Evolutionary conservation across 2,113 vertebrate genomes (phyloP).

Genomic region (Platanista minor): DNA sequence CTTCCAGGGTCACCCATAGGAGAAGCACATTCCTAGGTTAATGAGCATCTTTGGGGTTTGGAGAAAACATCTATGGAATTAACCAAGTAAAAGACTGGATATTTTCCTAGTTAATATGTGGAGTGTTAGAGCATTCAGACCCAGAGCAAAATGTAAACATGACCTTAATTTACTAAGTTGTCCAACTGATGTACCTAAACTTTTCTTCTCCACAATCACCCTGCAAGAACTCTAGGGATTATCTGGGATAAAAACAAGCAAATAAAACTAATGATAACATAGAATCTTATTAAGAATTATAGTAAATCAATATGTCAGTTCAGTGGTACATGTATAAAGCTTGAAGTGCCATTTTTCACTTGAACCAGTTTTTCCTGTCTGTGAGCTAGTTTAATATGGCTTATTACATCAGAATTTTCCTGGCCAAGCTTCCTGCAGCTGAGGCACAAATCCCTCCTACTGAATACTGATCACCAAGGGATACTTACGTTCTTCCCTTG

Average conservation of each 20-base stretch:
- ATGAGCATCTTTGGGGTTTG: background rate
- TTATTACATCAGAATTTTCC: background rate
- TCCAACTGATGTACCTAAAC: background rate
- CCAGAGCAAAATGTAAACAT: background rate
- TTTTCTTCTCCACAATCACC: background rate
- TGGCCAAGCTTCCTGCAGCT: background rate
- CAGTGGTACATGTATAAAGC: background rate
- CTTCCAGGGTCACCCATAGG: background rate
- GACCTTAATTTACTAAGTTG: background rate
- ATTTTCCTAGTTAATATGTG: background rate
- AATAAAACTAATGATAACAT: background rate
- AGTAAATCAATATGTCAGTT: background rate
- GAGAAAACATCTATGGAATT: background rate
- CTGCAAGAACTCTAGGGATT: background rate
- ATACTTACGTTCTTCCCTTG: background rate
- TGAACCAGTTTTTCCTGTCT: background rate
- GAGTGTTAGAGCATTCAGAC: background rate
- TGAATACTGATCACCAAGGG: background rate
- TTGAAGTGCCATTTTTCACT: background rate
- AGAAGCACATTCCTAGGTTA: background rate
- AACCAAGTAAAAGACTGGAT: background rate
- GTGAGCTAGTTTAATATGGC: background rate
- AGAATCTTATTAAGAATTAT: background rate
- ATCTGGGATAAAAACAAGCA: background rate
- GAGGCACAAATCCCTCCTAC: background rate